phyloP scores from a whole-genome alignment of 2,113 vertebrate genomes.

The Nerophis lumbriciformis region DNA sequence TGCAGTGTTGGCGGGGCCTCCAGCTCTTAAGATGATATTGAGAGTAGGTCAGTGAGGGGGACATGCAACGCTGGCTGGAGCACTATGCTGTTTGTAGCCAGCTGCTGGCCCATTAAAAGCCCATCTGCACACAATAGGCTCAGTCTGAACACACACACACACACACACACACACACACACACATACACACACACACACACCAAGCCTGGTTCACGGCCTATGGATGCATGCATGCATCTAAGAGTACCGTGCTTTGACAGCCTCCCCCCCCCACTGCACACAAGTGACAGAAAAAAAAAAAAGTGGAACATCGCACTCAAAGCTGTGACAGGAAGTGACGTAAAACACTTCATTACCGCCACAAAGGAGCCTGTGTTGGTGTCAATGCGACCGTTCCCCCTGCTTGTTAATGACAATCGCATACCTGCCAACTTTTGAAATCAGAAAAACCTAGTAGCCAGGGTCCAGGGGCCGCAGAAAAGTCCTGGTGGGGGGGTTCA shows the following conservation, averaged over 20 bases:
- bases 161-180: constrained; percentile 27
- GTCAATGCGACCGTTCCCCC: too few relatives aligned
- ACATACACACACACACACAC: neutral
- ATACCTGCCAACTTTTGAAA: too few relatives aligned
- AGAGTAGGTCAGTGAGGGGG: constrained; percentile 38
- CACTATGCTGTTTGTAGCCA: constrained; percentile 59
- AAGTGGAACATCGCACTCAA: neutral
- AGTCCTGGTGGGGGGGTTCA: too few relatives aligned
- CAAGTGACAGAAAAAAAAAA: constrained; percentile 40
- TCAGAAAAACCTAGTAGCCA: too few relatives aligned
- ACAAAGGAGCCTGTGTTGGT: too few relatives aligned
- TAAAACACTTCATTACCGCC: neutral
- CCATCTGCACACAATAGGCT: constrained; percentile 72
- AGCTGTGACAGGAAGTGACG: too few relatives aligned
- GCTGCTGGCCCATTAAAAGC: constrained; percentile 67
- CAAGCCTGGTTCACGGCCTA: constrained; percentile 53
- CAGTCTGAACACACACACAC: constrained; percentile 52
- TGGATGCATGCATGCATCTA: constrained; percentile 45
- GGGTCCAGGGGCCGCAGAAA: too few relatives aligned
- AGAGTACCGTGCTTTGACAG: constrained; percentile 52
- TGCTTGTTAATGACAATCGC: too few relatives aligned
- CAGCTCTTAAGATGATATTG: constrained; percentile 23
- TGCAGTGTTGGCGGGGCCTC: constrained; percentile 10
- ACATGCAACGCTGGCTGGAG: constrained; percentile 37
- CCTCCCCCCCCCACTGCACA: constrained; percentile 36